phyloP scores from a whole-genome alignment of 1,140 invertebrate genomes.

The Gerris buenoi region DNA sequence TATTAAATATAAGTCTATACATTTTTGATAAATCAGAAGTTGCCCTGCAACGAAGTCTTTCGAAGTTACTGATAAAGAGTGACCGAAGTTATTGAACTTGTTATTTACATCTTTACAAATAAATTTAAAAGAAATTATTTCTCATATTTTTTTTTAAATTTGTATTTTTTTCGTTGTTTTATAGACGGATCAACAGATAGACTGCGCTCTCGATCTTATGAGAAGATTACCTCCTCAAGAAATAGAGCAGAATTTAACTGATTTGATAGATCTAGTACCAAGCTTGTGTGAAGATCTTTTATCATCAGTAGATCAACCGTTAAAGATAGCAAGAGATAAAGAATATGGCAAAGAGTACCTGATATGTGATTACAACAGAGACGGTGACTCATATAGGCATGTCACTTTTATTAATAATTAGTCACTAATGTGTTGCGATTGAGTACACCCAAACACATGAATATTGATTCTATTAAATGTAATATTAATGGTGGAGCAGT shows the following conservation, averaged over 20 bases:
- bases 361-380: constrained; percentile 96
- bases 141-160: too few relatives aligned
- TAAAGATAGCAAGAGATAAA: constrained; percentile 94
- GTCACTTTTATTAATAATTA: too few relatives aligned
- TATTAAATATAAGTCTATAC: too few relatives aligned
- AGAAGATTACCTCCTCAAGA: constrained; percentile 93
- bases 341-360: constrained; percentile 91
- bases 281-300: constrained; percentile 90
- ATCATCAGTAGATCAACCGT: constrained; percentile 93
- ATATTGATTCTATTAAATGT: not conserved
- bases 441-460: too few relatives aligned
- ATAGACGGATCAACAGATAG: constrained; percentile 92
- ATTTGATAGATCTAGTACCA: constrained; percentile 93
- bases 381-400: constrained; percentile 94
- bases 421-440: too few relatives aligned
- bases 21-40: too few relatives aligned
- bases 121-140: too few relatives aligned
- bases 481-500: not conserved
- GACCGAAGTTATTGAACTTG: too few relatives aligned
- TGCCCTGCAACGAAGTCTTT: too few relatives aligned
- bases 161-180: too few relatives aligned
- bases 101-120: too few relatives aligned
- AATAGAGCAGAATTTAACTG: constrained; percentile 95
- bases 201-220: constrained; percentile 98
- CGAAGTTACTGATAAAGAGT: too few relatives aligned